Evolutionary conservation across 2,113 vertebrate species (phyloP).

Genomic region (Urocitellus parryii): DNA sequence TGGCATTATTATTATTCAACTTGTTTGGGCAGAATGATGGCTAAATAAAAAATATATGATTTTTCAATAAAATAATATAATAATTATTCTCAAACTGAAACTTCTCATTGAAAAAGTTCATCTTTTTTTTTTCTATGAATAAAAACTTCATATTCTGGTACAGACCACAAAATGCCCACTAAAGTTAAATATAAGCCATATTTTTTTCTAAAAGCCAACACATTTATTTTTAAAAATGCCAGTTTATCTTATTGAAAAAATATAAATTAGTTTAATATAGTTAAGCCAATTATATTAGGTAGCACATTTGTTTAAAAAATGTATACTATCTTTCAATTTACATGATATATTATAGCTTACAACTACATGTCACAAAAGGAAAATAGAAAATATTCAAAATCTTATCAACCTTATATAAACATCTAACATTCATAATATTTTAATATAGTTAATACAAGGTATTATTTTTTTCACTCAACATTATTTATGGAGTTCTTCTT

Average conservation of each 20-base stretch:
- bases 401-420: conserved; percentile 4
- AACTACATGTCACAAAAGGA: not conserved
- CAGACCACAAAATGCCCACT: not conserved
- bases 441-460: not conserved
- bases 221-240: conserved; percentile 13
- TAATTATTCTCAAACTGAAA: conserved; percentile 14
- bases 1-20: not conserved
- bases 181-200: not conserved
- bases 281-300: conserved; percentile 45
- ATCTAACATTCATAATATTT: not conserved
- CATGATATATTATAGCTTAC: not conserved
- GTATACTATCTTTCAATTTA: conserved; percentile 5
- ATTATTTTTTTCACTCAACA: conserved; percentile 12
- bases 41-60: not conserved
- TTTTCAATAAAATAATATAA: conserved; percentile 9
- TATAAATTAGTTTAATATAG: not conserved
- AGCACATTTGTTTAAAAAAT: conserved; percentile 21
- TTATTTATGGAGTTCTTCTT: conserved; percentile 30
- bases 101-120: not conserved
- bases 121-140: not conserved
- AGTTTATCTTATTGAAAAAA: conserved; percentile 20
- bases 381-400: conserved; percentile 47
- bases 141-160: not conserved
- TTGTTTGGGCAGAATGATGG: conserved; percentile 22
- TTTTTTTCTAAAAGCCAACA: not conserved